Evolutionary conservation across 2,888 invertebrate species (phyloP).

Genomic region (Liposcelis brunnea): DNA sequence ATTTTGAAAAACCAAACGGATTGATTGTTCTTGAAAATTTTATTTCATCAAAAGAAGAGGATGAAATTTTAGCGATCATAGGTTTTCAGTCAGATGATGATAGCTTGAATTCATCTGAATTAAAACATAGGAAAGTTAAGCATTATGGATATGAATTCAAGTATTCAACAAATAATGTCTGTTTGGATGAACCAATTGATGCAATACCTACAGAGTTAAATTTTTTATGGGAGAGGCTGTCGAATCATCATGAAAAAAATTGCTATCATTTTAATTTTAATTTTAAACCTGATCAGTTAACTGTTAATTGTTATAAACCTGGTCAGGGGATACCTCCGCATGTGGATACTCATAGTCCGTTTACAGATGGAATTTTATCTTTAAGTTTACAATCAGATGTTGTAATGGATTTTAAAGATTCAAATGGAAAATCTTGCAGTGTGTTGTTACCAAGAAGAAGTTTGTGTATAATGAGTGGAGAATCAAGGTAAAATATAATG

Average conservation of each 20-base stretch:
- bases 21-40: conserved; percentile 52
- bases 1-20: conserved; percentile 39
- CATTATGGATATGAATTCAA: conserved; percentile 87
- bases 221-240: conserved; percentile 41
- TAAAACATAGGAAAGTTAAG: conserved; percentile 71
- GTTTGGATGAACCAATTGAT: conserved; percentile 44
- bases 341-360: conserved; percentile 89
- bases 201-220: conserved; percentile 53
- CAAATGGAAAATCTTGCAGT: conserved; percentile 36
- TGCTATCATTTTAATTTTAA: conserved; percentile 16
- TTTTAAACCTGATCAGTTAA: conserved; percentile 58
- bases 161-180: conserved; percentile 74
- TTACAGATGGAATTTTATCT: conserved; percentile 73
- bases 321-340: conserved; percentile 92
- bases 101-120: conserved; percentile 19
- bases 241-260: conserved; percentile 23
- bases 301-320: conserved; percentile 65
- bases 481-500: conserved; percentile 37
- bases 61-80: conserved; percentile 29
- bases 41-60: conserved; percentile 51
- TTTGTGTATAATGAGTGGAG: conserved; percentile 61
- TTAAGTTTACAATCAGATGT: conserved; percentile 66
- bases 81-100: background rate
- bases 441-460: conserved; percentile 52
- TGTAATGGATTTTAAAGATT: conserved; percentile 76